These are phyloP conservation scores for Cnemophilus loriae DNA, from an alignment of 2,113 vertebrate species.

Conservation along the genomic window DNA sequence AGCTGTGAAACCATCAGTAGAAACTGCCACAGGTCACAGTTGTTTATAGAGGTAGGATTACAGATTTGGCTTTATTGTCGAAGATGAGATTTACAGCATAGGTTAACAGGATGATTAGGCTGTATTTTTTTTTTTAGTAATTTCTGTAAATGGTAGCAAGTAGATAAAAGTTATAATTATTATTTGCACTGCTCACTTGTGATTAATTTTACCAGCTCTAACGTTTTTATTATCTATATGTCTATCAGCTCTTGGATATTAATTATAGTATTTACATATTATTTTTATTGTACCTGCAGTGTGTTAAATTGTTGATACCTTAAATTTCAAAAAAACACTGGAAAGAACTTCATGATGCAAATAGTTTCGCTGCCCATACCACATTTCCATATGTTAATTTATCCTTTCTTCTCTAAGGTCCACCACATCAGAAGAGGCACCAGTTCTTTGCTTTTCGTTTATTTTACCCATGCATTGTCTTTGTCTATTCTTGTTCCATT, in stretches of 20 bases:
- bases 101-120: neutral
- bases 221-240: neutral
- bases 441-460: neutral
- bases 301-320: neutral
- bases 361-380: neutral
- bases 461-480: neutral
- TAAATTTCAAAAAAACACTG: neutral
- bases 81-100: neutral
- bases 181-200: neutral
- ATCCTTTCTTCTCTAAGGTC: neutral
- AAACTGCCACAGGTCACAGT: neutral
- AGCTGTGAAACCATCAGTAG: neutral
- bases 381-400: neutral
- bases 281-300: neutral
- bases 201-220: neutral
- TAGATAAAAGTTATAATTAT: neutral
- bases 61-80: neutral
- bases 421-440: neutral
- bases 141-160: neutral
- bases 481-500: neutral
- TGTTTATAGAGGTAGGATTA: neutral
- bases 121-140: neutral
- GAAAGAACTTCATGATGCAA: neutral
- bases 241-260: neutral
- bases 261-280: neutral